Conservation (phyloP, 1,140 invertebrate species). For the Leptopilina clavipes region DNA sequence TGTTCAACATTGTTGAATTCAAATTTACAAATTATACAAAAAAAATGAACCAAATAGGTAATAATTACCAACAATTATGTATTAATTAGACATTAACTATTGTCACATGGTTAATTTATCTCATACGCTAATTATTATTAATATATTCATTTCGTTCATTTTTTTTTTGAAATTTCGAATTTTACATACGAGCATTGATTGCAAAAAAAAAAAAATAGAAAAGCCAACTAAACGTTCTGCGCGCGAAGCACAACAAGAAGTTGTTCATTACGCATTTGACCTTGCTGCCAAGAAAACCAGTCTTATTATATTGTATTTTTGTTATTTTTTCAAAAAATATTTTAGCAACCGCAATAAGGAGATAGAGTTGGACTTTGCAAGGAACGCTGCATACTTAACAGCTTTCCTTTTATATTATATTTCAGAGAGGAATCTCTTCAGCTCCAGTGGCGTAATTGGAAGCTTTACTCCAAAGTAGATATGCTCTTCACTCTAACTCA, state of each 20-base stretch:
- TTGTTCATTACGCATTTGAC: conserved; percentile 19
- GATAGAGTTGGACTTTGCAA: conserved; percentile 4
- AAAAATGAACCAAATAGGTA: neutral
- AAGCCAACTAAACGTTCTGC: neutral
- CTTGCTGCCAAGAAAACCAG: conserved; percentile 29
- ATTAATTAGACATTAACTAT: too few relatives aligned
- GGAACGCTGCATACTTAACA: conserved; percentile 25
- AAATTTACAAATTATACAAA: too few relatives aligned
- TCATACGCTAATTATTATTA: too few relatives aligned
- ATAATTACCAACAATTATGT: too few relatives aligned
- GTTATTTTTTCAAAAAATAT: neutral
- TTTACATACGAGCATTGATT: too few relatives aligned
- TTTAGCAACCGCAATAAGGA: conserved; percentile 11
- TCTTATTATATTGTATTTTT: conserved; percentile 33
- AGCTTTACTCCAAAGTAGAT: conserved; percentile 12
- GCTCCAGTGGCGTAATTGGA: conserved; percentile 26
- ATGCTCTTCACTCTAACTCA: neutral
- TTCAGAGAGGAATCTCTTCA: conserved; percentile 28
- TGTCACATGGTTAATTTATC: too few relatives aligned
- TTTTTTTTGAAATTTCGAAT: too few relatives aligned
- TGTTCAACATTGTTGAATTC: too few relatives aligned
- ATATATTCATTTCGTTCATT: too few relatives aligned
- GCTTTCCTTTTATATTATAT: conserved; percentile 34
- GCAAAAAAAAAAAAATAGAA: neutral
- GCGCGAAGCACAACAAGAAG: conserved; percentile 3